These are phyloP conservation scores for Vespertilio murinus DNA, from an alignment of 2,797 vertebrate genomes.

Conservation along the genomic window DNA sequence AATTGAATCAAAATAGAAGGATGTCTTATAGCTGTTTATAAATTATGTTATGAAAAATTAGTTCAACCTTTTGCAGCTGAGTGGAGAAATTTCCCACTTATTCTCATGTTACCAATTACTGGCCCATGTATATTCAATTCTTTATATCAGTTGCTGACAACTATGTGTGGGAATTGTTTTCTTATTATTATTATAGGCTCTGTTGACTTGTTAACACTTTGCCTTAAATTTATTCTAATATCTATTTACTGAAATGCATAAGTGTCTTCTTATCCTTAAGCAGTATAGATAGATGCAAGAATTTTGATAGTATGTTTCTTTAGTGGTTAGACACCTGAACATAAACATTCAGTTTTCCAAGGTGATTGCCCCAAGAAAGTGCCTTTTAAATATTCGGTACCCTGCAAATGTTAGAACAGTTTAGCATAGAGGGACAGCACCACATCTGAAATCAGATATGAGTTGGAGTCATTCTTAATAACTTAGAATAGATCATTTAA, in stretches of 20 bases:
- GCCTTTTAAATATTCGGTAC: neutral
- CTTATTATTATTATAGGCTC: neutral
- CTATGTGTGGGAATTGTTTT: neutral
- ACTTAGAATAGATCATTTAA: conserved; percentile 28
- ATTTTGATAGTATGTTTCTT: conserved; percentile 24
- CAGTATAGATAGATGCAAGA: neutral
- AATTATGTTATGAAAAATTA: conserved; percentile 3
- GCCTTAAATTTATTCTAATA: conserved; percentile 21
- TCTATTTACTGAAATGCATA: neutral
- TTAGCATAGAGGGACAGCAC: neutral
- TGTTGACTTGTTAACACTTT: neutral
- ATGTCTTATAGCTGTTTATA: neutral
- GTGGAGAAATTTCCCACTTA: neutral
- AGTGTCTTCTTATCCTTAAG: conserved; percentile 8
- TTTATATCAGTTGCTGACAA: neutral
- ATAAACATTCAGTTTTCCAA: neutral
- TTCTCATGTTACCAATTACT: neutral
- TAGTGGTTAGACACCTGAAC: neutral
- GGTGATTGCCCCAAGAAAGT: neutral
- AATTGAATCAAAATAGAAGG: neutral
- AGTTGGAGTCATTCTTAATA: neutral
- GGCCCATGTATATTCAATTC: neutral
- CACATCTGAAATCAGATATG: neutral
- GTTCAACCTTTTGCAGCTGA: neutral
- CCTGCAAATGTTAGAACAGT: conserved; percentile 32